Evolutionary conservation across 1,140 invertebrate species (phyloP).

Genomic region (Marisa cornuarietis): DNA sequence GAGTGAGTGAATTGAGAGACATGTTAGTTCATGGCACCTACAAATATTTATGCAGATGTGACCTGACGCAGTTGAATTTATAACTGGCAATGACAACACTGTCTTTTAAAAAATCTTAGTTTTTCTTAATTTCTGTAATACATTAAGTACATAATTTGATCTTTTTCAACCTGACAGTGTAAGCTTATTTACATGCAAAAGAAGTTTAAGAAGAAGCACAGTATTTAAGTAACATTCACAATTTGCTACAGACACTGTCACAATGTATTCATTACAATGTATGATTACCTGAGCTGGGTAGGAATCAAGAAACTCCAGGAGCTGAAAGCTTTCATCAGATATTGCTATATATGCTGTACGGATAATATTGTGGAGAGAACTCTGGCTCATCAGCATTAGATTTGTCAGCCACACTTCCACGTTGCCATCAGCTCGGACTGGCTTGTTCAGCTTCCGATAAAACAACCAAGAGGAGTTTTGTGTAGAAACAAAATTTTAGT

Average conservation of each 20-base stretch:
- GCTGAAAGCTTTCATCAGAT: conserved; percentile 84
- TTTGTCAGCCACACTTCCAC: conserved; percentile 95
- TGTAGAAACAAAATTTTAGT: no score
- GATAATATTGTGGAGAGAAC: conserved; percentile 93
- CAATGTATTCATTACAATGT: background rate
- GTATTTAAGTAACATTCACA: background rate
- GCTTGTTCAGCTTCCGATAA: conserved; percentile 77
- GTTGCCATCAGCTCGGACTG: conserved; percentile 90
- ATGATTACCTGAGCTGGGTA: conserved; percentile 85
- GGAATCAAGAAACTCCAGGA: conserved; percentile 86
- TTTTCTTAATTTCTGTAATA: background rate
- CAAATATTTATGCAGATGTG: no score
- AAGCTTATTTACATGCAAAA: background rate
- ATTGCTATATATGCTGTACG: conserved; percentile 81
- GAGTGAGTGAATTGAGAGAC: no score
- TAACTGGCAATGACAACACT: no score
- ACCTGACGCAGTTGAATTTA: no score
- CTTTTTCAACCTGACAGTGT: background rate
- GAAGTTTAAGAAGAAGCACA: background rate
- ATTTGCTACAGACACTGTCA: background rate
- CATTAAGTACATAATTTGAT: background rate
- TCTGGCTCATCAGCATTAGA: conserved; percentile 85
- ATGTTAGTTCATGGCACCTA: no score
- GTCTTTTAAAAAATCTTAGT: no score
- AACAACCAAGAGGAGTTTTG: no score